Evolutionary conservation across 2,888 invertebrate genomes (phyloP).

Genomic region (Mechanitis mazaeus): DNA sequence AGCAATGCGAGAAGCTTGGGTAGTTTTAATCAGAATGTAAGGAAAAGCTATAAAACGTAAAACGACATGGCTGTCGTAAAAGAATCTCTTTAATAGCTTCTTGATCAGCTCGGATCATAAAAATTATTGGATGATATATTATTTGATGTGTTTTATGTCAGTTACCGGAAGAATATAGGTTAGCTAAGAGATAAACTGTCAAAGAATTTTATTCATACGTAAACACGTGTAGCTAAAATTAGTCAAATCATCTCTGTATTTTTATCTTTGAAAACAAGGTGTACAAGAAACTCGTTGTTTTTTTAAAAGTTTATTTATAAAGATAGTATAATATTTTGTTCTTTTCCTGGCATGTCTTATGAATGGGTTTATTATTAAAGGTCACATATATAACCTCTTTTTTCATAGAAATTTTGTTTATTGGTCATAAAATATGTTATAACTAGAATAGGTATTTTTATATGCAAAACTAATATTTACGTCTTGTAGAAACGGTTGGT

Average conservation of each 20-base stretch:
- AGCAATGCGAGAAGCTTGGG: conserved; percentile 7
- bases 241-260: conserved; percentile 14
- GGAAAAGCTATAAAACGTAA: conserved; percentile 32
- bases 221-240: conserved; percentile 23
- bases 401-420: no score
- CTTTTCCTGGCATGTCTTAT: conserved; percentile 12
- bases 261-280: neutral
- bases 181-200: conserved; percentile 16
- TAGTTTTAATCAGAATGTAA: conserved; percentile 24
- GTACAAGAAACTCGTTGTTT: neutral
- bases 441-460: conserved; percentile 27
- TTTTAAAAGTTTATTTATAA: neutral
- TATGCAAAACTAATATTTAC: conserved; percentile 41
- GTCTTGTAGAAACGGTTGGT: conserved; percentile 52
- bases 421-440: no score
- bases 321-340: conserved; percentile 1
- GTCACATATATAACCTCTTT: no score
- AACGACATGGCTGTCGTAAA: conserved; percentile 39
- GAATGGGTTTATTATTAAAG: neutral
- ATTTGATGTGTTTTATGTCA: conserved; percentile 26
- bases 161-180: conserved; percentile 17
- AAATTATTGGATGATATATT: conserved; percentile 33
- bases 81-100: conserved; percentile 40
- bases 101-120: conserved; percentile 45
- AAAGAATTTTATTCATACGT: conserved; percentile 17